Evolutionary conservation across 2,797 vertebrate species (phyloP).

Genomic region (Phrynocephalus forsythii): DNA sequence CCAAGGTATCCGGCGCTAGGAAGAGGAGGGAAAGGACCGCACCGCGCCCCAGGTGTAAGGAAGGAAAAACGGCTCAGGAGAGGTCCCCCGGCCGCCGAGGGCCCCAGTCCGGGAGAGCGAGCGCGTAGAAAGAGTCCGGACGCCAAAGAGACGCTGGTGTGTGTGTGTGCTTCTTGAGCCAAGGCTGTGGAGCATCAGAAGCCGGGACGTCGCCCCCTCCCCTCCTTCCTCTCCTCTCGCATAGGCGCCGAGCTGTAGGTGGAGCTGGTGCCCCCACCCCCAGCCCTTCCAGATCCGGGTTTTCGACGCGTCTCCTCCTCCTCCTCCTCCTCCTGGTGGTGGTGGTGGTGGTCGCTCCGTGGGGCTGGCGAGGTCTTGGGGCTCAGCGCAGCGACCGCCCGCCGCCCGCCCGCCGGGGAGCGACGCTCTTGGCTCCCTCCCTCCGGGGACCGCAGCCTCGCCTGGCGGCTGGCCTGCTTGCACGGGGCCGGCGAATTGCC

Average conservation of each 20-base stretch:
- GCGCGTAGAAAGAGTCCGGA: neutral
- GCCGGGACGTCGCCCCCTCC: neutral
- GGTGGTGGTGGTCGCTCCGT: slow-evolving; percentile 22
- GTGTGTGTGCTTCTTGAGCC: neutral
- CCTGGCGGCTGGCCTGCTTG: neutral
- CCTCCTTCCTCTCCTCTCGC: slow-evolving; percentile 33
- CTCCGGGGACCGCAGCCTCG: neutral
- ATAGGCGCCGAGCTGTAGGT: slow-evolving; percentile 67
- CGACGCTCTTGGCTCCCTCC: neutral
- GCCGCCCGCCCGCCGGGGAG: neutral
- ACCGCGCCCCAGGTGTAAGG: too few species aligned
- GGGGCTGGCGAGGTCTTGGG: slow-evolving; percentile 21
- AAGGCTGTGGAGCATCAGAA: neutral
- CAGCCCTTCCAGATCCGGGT: slow-evolving; percentile 73
- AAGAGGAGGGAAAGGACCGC: too few species aligned
- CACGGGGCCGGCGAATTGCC: too few species aligned
- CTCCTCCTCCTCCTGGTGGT: slow-evolving; percentile 17
- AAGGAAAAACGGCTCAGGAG: neutral
- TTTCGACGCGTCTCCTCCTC: slow-evolving; percentile 52
- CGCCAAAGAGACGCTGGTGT: neutral
- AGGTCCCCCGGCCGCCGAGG: too few species aligned
- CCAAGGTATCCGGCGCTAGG: too few species aligned
- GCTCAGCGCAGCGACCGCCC: neutral
- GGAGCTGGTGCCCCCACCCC: slow-evolving; percentile 72
- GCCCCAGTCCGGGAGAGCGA: too few species aligned